Conservation (phyloP, 2,888 invertebrate genomes). For the Apodemia duryi region DNA sequence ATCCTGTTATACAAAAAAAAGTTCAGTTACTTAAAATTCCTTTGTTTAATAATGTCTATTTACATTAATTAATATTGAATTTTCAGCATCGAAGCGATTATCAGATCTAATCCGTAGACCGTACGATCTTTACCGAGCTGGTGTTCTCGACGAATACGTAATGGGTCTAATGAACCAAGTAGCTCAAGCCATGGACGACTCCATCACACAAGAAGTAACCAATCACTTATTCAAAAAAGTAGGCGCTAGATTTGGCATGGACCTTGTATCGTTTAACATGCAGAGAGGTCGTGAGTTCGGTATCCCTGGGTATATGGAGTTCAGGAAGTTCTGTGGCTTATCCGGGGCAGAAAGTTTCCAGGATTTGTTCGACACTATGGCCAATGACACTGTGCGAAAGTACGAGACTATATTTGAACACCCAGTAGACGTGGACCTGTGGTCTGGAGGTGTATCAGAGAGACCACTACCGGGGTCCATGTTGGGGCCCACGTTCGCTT, state of each 20-base stretch:
- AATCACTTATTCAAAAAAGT: conserved; percentile 94
- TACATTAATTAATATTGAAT: conserved; percentile 15
- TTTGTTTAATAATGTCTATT: no score
- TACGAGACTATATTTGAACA: conserved; percentile 93
- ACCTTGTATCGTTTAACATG: conserved; percentile 95
- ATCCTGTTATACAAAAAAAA: no score
- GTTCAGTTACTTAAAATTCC: no score
- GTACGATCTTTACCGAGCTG: conserved; percentile 93
- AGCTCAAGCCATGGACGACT: conserved; percentile 96
- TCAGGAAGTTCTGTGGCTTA: conserved; percentile 93
- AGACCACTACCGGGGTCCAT: conserved; percentile 93
- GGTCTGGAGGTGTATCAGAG: conserved; percentile 97
- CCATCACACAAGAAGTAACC: conserved; percentile 93
- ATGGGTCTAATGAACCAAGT: conserved; percentile 97
- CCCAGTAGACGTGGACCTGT: conserved; percentile 94
- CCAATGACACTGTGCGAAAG: conserved; percentile 90
- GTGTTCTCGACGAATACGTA: conserved; percentile 93
- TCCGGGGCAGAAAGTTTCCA: conserved; percentile 88
- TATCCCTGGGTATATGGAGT: conserved; percentile 95
- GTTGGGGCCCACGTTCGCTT: conserved; percentile 96
- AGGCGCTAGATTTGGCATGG: conserved; percentile 89
- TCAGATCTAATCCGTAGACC: conserved; percentile 94
- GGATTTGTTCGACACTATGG: conserved; percentile 91
- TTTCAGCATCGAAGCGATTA: conserved; percentile 90
- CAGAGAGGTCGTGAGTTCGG: conserved; percentile 95